These are phyloP conservation scores for Meta bourneti DNA, from an alignment of 2,888 invertebrate species.

Conservation along the genomic window DNA sequence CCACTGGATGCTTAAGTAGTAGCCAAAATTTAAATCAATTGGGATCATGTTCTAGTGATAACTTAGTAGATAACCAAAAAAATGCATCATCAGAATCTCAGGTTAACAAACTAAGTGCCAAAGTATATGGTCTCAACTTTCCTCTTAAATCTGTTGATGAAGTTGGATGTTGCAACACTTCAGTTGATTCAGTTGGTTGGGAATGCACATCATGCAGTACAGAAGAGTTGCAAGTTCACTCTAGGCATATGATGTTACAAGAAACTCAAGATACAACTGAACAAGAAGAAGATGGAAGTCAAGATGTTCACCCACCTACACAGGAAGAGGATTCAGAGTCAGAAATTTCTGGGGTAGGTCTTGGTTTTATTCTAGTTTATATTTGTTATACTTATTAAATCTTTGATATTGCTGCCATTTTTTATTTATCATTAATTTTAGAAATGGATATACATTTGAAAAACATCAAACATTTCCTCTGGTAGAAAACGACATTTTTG, in stretches of 20 bases:
- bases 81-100: conserved; percentile 78
- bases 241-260: conserved; percentile 63
- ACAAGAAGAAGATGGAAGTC: conserved; percentile 77
- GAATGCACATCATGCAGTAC: conserved; percentile 75
- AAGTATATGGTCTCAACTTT: conserved; percentile 83
- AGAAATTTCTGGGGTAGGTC: conserved; percentile 68
- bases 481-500: no score
- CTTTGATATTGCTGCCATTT: neutral
- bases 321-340: conserved; percentile 77
- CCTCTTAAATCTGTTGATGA: conserved; percentile 68
- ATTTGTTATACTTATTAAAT: neutral
- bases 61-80: conserved; percentile 41
- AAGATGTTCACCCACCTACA: conserved; percentile 77
- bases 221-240: conserved; percentile 65
- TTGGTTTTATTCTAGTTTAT: neutral
- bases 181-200: conserved; percentile 72
- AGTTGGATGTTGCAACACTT: conserved; percentile 58
- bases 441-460: no score
- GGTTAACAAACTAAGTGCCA: conserved; percentile 85
- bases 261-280: conserved; percentile 67
- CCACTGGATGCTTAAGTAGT: conserved; percentile 25
- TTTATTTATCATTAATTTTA: neutral
- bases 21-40: conserved; percentile 40
- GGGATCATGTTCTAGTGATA: conserved; percentile 34
- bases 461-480: no score